These are phyloP conservation scores for Campoletis raptor DNA, from an alignment of 2,888 invertebrate genomes.

Conservation along the genomic window DNA sequence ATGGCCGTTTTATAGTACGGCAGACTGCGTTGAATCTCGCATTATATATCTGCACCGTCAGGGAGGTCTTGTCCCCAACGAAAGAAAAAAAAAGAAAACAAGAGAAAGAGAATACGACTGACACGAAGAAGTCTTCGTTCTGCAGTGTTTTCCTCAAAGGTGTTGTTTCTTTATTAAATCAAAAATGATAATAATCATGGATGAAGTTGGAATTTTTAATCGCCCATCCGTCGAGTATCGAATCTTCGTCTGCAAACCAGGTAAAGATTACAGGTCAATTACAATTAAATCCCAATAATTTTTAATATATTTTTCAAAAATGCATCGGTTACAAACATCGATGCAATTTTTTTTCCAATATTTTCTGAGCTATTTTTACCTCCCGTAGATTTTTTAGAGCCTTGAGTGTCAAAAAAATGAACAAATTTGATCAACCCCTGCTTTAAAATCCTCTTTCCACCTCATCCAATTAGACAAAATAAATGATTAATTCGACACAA, in stretches of 20 bases:
- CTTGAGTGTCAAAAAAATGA: not conserved
- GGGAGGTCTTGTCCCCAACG: constrained; percentile 43
- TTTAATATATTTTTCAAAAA: too few species aligned
- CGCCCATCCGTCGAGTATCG: not conserved
- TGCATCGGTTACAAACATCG: too few species aligned
- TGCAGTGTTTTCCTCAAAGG: constrained; percentile 13
- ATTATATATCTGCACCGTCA: constrained; percentile 49
- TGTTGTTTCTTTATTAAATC: constrained; percentile 24
- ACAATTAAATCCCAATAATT: too few species aligned
- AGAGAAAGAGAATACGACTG: constrained; percentile 22
- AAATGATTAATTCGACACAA: not conserved
- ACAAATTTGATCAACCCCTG: not conserved
- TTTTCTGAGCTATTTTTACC: not conserved
- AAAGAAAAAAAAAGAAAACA: constrained; percentile 12
- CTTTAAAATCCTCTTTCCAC: not conserved
- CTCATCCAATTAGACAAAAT: not conserved
- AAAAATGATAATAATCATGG: constrained; percentile 30
- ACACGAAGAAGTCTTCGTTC: not conserved
- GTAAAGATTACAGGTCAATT: constrained; percentile 31
- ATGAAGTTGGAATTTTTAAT: constrained; percentile 38
- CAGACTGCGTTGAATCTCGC: constrained; percentile 43
- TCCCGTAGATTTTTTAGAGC: not conserved
- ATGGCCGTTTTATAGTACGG: constrained; percentile 28
- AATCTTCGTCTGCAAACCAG: constrained; percentile 24
- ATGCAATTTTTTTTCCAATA: too few species aligned